Base-by-base conservation (phyloP, 2,888 invertebrate genomes). In the Tetropium fuscum region DNA sequence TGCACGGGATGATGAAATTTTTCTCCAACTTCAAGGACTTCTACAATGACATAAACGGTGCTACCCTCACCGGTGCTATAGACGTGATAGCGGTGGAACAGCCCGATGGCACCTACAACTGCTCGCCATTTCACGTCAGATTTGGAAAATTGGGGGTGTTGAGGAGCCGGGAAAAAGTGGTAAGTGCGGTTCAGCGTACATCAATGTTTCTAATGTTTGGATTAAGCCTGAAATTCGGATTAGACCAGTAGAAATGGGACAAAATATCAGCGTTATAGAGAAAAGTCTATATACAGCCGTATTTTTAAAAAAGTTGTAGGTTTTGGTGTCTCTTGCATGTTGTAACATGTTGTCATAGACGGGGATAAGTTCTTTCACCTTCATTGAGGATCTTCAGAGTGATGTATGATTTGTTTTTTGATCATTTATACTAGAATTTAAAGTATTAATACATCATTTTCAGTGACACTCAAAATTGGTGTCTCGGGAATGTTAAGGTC, bases 111-210 rank as follows among this genome's bases (percentile, higher is more conserved):
- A 90, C 93, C 60, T 97, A 90, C 83, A 90, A 90, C 44, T 97
- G 97, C 77, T 98, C 98, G 6, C 99, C 99, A 0, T 99, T 99
- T 84, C 99, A 99, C 82, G 98, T 99, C 27, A 90, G 99, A 54
- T 99, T 99, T 81, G 99, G 99, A 48, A 99, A 99, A 84, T 88
- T 99, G 74, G 98, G 98, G 8, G 99, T 99, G 3, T 87, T 99
- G 15, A 89, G 97, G 60, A 95, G 97, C 74, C 88, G 94, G 68
- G 97, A 98, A 80, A 99, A 99, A 92, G 92, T 98, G 84, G 94
- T 93, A 82, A 88, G 90, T 85, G 25, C 2, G n/a, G n/a, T n/a
- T n/a, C n/a, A n/a, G n/a, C n/a, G n/a, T n/a, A n/a, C n/a, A n/a
- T n/a, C n/a, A n/a, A n/a, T n/a, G n/a, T n/a, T n/a, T n/a, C n/a